Base-by-base conservation (phyloP, 2,113 vertebrate genomes). In the Chaenogobius annularis region DNA sequence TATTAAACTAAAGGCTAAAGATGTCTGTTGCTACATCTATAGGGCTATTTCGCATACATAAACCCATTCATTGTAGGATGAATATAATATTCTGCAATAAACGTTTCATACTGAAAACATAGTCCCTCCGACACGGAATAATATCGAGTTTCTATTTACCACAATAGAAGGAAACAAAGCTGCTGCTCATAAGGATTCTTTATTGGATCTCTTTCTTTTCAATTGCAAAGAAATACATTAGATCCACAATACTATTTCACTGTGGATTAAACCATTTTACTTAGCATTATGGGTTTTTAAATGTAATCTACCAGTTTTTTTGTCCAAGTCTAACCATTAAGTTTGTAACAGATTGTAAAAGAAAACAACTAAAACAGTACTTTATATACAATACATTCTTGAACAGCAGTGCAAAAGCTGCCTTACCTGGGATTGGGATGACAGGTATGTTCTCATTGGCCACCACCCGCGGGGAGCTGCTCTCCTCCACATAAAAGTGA, bases 401-500 rank as follows among this genome's bases (percentile, higher is more conserved):
- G 22, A 63, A 43, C 15, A 40, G 35, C 61, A 43, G 35, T 40
- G 61, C 11, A 43, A 26, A 68, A 67, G 26, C 15, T n/a, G 9
- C 26, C 94, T 95, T 92, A 99, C 98, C 97, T 88, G 96, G 95
- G 89, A 99, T 97, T 63, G 96, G 95, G 85, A 98, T 96, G 85
- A 98, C 92, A 68, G 97, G 96, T 79, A 98, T 96, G 88, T 93
- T 98, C 84, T 99, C 97, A 93, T 98, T 98, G 92, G 95, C 95
- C 87, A 98, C 96, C 89, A 99, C 97, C 72, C 96, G 94, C 20
- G 96, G 96, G 43, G 98, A 98, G 82, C 88, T 97, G 93, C 96
- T 97, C 87, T 99, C 98, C 86, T 99, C 98, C 87, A 99, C 95
- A 79, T 98, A 99, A 92, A 99, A 97, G 92, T 99, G 97, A 85